Conservation (phyloP, 2,797 vertebrate species). For the Otolemur crassicaudatus region DNA sequence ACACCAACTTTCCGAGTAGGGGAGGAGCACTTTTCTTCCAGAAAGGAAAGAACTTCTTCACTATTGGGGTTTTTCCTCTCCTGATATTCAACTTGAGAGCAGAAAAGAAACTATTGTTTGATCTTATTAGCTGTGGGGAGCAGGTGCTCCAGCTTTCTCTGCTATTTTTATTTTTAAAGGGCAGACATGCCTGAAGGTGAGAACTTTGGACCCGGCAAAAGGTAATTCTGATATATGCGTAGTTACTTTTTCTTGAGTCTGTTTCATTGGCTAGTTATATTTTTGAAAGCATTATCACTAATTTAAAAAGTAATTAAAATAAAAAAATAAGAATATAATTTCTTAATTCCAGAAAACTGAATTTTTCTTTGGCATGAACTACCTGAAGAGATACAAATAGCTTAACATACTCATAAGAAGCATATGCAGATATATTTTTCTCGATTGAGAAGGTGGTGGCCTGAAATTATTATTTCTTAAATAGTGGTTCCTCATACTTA, state of each 20-base stretch:
- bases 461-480: neutral
- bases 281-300: neutral
- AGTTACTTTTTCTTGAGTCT: neutral
- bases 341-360: neutral
- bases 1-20: conserved; percentile 84
- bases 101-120: neutral
- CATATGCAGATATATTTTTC: neutral
- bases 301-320: neutral
- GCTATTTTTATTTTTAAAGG: neutral
- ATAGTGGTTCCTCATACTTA: neutral
- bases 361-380: neutral
- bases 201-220: conserved; percentile 90
- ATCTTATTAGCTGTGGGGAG: neutral
- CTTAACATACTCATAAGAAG: neutral
- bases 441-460: neutral
- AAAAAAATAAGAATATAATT: neutral
- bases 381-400: neutral
- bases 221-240: conserved; percentile 84
- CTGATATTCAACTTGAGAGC: neutral
- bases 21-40: conserved; percentile 72
- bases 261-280: neutral
- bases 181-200: conserved; percentile 92
- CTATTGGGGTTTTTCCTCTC: neutral
- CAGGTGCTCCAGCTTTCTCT: neutral
- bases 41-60: conserved; percentile 36